Percentiles rank a stretch among this genome's conserved stretches.
These are phyloP conservation scores for Andricus curvator DNA, from an alignment of 2,888 invertebrate genomes.

Conservation along the genomic window DNA sequence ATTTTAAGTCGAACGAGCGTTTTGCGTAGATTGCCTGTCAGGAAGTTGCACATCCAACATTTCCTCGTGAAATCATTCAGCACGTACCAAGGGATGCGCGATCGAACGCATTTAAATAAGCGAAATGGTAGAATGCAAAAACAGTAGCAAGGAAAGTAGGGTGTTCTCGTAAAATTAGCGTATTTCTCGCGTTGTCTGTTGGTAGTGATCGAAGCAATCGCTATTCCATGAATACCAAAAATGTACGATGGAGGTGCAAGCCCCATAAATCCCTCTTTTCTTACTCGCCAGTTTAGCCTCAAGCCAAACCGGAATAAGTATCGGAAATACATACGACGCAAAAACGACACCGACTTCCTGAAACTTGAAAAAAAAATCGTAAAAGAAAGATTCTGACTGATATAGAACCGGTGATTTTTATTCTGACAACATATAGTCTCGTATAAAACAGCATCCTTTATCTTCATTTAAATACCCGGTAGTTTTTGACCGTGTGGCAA, in stretches of 20 bases:
- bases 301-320: neutral
- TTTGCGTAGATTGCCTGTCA: slow-evolving; percentile 35
- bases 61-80: slow-evolving; percentile 42
- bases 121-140: slow-evolving; percentile 49
- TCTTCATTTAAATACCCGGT: slow-evolving; percentile 19
- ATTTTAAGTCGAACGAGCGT: slow-evolving; percentile 25
- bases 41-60: slow-evolving; percentile 25
- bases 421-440: slow-evolving; percentile 10
- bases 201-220: slow-evolving; percentile 68
- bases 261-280: slow-evolving; percentile 7
- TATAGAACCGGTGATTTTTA: neutral
- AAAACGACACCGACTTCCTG: neutral
- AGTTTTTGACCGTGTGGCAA: slow-evolving; percentile 9
- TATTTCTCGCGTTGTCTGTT: slow-evolving; percentile 64
- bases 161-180: slow-evolving; percentile 70
- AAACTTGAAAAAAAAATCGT: neutral
- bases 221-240: slow-evolving; percentile 75
- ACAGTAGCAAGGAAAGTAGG: slow-evolving; percentile 49
- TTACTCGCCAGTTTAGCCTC: slow-evolving; percentile 2
- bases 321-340: neutral
- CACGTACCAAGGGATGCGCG: slow-evolving; percentile 43
- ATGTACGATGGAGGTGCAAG: slow-evolving; percentile 56
- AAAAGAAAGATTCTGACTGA: neutral
- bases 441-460: neutral
- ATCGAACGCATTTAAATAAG: slow-evolving; percentile 53